Evolutionary conservation across 2,888 invertebrate species (phyloP).

Genomic region (Callimorpha dominula): DNA sequence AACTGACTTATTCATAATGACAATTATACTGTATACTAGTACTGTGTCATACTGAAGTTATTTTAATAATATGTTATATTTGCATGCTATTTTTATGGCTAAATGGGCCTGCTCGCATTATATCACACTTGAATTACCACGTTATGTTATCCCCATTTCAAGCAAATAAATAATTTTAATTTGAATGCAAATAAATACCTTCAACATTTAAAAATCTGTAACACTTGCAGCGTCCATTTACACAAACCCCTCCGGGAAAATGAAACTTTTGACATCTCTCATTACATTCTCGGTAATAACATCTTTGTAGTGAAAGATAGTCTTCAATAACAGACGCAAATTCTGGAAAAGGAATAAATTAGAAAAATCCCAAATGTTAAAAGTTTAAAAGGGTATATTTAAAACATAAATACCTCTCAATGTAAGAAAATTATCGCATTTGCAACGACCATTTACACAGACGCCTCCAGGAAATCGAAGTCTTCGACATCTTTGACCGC

Average conservation of each 20-base stretch:
- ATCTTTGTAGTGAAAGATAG: neutral
- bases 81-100: too few relatives aligned
- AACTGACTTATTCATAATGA: too few relatives aligned
- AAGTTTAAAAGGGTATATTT: neutral
- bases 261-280: neutral
- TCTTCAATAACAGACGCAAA: neutral
- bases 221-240: neutral
- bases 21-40: too few relatives aligned
- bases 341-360: neutral
- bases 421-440: constrained; percentile 48
- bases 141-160: too few relatives aligned
- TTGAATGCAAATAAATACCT: neutral
- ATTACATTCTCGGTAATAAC: constrained; percentile 1
- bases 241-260: neutral
- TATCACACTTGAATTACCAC: too few relatives aligned
- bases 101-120: too few relatives aligned
- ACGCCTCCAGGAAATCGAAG: constrained; percentile 56
- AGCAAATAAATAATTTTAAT: too few relatives aligned
- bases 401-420: neutral
- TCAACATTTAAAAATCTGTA: neutral
- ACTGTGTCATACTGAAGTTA: too few relatives aligned
- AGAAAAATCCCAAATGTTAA: neutral
- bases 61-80: too few relatives aligned
- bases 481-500: constrained; percentile 57
- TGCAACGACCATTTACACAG: constrained; percentile 57